Conservation (phyloP, 2,888 invertebrate species). For the Dyspetes luteomarginatus region DNA sequence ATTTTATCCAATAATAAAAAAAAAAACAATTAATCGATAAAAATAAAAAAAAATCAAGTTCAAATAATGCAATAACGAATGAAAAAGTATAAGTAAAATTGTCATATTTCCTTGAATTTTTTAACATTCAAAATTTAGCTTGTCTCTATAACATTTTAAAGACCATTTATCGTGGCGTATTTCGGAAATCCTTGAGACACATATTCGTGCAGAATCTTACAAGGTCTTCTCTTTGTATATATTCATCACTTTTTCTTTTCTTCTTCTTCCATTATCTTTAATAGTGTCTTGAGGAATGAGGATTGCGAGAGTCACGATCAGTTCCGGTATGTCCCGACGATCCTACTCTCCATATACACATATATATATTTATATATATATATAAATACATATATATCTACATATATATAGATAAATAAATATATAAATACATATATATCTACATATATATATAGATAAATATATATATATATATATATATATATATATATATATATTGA, state of each 20-base stretch:
- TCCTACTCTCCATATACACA: conserved; percentile 29
- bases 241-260: conserved; percentile 51
- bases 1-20: no score
- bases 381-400: neutral
- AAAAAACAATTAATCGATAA: no score
- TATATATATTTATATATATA: neutral
- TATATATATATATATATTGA: no score
- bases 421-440: no score
- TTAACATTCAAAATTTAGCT: no score
- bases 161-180: conserved; percentile 45
- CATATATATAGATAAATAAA: no score
- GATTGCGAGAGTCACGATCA: conserved; percentile 59
- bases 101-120: no score
- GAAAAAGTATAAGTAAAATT: neutral
- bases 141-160: no score
- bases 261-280: conserved; percentile 30
- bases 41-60: no score
- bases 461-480: no score
- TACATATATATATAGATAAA: no score
- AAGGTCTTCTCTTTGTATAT: conserved; percentile 43
- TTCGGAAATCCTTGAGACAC: conserved; percentile 62
- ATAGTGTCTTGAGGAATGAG: conserved; percentile 50
- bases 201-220: conserved; percentile 59
- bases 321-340: conserved; percentile 58
- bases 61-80: no score